Base-by-base conservation (phyloP, 2,888 invertebrate species). In the Colletes collaris region DNA sequence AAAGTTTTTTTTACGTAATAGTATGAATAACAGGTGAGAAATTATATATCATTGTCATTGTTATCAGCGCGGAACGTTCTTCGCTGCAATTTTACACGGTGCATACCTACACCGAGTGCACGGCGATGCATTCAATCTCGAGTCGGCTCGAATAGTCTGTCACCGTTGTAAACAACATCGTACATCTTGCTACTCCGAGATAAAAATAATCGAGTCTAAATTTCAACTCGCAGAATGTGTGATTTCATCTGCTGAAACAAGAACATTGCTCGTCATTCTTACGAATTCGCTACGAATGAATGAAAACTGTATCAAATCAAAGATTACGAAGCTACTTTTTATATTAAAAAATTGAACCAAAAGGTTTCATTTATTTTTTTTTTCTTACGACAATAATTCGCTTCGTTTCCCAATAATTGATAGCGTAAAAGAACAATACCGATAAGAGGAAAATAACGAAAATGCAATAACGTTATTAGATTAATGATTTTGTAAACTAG, bases 61-160 rank as follows among this genome's bases (percentile, higher is more conserved):
- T 46, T 46, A 46, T 46, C 44, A 8, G 44, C 66, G 4, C 6
- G 37, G 37, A 64, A 27, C 16, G n/a, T 35, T n/a, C 40, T 19
- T 66, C 19, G 10, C 19, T 35, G 60, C 11, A 11, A 16, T 19
- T 63, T 63, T 40, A 35, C 27, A 46, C 53, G 35, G 7, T 19
- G 7, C 49, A 27, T 37, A n/a, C 50, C n/a, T 52, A 4, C 19
- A 19, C 40, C 19, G 16, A 46, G n/a, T 60, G 53, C 62, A 55
- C 5, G 37, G 50, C 27, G 55, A 60, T 67, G 62, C 62, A 67
- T 62, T 74, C 53, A 13, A 73, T 67, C 66, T 55, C 49, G 44
- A 62, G 35, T 11, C 50, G 11, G n/a, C 55, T 16, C 49, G 50
- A 53, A 56, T 13, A 50, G 16, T 35, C 27, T 58, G 50, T 64